Conservation (phyloP, 2,797 vertebrate genomes). For the Rhodeus uyekii region DNA sequence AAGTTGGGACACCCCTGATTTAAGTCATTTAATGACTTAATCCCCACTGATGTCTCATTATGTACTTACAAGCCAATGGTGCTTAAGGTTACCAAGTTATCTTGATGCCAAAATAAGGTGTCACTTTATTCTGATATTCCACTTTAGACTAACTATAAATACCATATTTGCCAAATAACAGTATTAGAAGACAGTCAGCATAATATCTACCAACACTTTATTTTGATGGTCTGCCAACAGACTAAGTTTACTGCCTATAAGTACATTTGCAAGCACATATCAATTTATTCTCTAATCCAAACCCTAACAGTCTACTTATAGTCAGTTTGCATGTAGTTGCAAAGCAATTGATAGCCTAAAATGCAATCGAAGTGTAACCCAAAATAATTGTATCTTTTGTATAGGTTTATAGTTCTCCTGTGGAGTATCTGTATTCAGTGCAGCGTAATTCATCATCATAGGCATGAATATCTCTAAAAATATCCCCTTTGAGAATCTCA, state of each 20-base stretch:
- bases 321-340: neutral
- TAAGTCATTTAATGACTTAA: neutral
- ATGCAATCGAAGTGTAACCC: neutral
- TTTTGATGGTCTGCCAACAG: no score
- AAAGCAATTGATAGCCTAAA: neutral
- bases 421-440: neutral
- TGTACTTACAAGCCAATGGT: neutral
- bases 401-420: constrained; percentile 8
- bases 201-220: no score
- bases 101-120: neutral
- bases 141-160: no score
- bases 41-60: neutral
- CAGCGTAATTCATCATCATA: constrained; percentile 24
- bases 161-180: no score
- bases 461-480: constrained; percentile 3
- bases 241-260: no score
- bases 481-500: neutral
- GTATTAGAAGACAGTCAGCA: no score
- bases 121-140: no score
- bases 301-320: neutral
- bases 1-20: no score
- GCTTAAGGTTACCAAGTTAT: neutral
- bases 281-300: no score
- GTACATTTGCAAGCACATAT: no score
- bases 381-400: neutral